A percentile compares a stretch with the other conserved stretches of the same genome.
phyloP scores from a whole-genome alignment of 2,888 invertebrate species.

The Microctonus brassicae region DNA sequence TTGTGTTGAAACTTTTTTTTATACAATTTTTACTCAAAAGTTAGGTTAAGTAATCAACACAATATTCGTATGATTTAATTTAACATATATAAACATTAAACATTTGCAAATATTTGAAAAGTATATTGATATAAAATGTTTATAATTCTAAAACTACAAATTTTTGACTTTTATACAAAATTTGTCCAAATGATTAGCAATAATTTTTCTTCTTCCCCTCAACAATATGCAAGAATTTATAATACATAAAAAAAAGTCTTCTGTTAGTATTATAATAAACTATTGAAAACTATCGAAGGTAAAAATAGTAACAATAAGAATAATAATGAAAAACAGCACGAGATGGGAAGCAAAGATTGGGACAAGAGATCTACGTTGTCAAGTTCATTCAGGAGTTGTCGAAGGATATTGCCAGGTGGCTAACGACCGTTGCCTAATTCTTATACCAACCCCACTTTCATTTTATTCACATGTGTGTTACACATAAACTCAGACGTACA shows the following conservation, averaged over 20 bases:
- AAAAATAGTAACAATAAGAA: not conserved
- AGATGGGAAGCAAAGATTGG: conserved; percentile 21
- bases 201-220: too few species aligned
- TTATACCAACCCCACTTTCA: conserved; percentile 44
- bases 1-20: too few species aligned
- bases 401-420: conserved; percentile 62
- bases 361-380: conserved; percentile 13
- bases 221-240: not conserved
- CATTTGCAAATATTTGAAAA: too few species aligned
- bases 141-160: too few species aligned
- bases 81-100: too few species aligned
- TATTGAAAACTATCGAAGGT: too few species aligned
- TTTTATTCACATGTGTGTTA: not conserved
- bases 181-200: too few species aligned
- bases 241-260: conserved; percentile 1
- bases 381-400: conserved; percentile 24
- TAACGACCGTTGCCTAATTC: conserved; percentile 64
- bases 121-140: too few species aligned
- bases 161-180: too few species aligned
- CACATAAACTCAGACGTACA: not conserved
- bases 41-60: too few species aligned
- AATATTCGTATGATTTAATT: too few species aligned
- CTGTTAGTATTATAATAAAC: conserved; percentile 1
- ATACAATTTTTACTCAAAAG: too few species aligned
- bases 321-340: not conserved